These are phyloP conservation scores for Aphaenogaster rudis DNA, from an alignment of 1,140 invertebrate species.

Conservation along the genomic window DNA sequence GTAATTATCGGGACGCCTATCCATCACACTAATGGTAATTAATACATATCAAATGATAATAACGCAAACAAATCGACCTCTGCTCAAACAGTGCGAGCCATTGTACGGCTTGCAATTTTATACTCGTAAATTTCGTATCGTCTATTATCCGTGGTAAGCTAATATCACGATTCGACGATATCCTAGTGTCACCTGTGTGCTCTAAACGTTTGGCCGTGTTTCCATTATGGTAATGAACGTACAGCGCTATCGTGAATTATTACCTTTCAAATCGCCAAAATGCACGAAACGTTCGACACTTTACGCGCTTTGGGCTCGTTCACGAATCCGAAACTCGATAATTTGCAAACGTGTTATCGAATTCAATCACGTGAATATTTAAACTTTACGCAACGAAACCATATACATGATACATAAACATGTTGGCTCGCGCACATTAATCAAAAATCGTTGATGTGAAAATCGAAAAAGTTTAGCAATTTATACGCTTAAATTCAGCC, in stretches of 20 bases:
- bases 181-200: conserved; percentile 50
- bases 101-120: conserved; percentile 36
- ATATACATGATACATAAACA: not conserved
- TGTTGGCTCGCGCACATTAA: conserved; percentile 4
- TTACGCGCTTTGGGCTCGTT: conserved; percentile 26
- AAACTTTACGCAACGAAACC: conserved; percentile 9
- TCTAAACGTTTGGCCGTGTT: conserved; percentile 54
- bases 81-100: not conserved
- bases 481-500: not conserved
- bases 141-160: conserved; percentile 53
- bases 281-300: conserved; percentile 24
- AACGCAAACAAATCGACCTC: conserved; percentile 45
- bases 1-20: conserved; percentile 46
- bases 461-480: conserved; percentile 34
- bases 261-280: conserved; percentile 43
- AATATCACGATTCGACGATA: conserved; percentile 48
- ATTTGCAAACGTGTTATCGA: conserved; percentile 58
- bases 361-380: conserved; percentile 57
- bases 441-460: conserved; percentile 4
- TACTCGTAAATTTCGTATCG: conserved; percentile 61
- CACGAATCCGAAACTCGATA: conserved; percentile 59
- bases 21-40: conserved; percentile 43
- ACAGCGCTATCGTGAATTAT: conserved; percentile 58
- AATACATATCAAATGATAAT: conserved; percentile 59
- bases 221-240: conserved; percentile 56